Evolutionary conservation across 37 sponge, comb jelly and placozoan genomes (phyloP).

Genomic region (Petrosia ficiformis): DNA sequence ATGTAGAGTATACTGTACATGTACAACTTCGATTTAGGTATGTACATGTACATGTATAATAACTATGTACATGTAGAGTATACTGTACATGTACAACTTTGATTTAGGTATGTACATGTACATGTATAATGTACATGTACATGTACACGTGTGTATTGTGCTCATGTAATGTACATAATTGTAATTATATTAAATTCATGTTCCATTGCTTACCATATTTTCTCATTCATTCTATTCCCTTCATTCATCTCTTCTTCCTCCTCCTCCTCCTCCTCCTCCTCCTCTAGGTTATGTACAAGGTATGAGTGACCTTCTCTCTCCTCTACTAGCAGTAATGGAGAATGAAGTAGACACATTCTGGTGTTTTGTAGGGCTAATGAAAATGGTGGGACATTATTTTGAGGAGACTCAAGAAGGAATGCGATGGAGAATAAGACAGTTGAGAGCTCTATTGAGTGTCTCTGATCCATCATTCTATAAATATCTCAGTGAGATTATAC

Average conservation of each 20-base stretch:
- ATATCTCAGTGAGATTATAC: slow-evolving; percentile 61
- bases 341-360: slow-evolving; percentile 93
- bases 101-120: too few relatives aligned
- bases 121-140: too few relatives aligned
- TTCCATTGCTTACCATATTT: not conserved
- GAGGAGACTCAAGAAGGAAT: slow-evolving; percentile 73
- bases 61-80: too few relatives aligned
- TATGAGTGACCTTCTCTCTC: slow-evolving; percentile 98
- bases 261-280: too few relatives aligned
- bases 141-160: not conserved
- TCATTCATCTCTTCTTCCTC: not conserved
- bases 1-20: too few relatives aligned
- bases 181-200: not conserved
- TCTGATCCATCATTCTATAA: slow-evolving; percentile 65
- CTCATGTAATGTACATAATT: not conserved
- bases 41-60: too few relatives aligned
- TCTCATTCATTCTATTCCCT: not conserved
- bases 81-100: too few relatives aligned
- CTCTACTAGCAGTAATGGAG: slow-evolving; percentile 84
- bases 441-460: slow-evolving; percentile 66
- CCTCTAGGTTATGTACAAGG: slow-evolving; percentile 95
- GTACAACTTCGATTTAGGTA: too few relatives aligned
- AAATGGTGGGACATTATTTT: slow-evolving; percentile 78
- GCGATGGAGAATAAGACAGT: slow-evolving; percentile 57
- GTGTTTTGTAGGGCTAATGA: slow-evolving; percentile 97